Conservation (phyloP, 2,888 invertebrate genomes). For the Amphipyra berbera region DNA sequence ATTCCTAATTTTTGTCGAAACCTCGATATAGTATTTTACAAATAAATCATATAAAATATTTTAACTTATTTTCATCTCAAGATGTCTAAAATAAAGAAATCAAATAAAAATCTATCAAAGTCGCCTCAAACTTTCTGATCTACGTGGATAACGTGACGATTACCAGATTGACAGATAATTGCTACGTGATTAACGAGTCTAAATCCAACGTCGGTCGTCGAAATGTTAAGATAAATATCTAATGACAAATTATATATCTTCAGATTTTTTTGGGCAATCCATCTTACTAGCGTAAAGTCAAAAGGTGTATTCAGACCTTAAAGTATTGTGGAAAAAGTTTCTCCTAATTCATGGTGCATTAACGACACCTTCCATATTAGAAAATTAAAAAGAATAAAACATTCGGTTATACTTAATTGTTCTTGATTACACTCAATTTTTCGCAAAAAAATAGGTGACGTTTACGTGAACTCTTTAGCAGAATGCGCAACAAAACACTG, state of each 20-base stretch:
- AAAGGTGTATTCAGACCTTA: not conserved
- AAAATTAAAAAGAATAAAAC: not conserved
- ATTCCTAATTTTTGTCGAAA: too few relatives aligned
- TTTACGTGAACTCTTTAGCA: constrained; percentile 11
- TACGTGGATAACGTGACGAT: not conserved
- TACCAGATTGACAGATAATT: constrained; percentile 19
- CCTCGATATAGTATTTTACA: too few relatives aligned
- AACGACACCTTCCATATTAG: not conserved
- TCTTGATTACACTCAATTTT: not conserved
- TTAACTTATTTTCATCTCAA: too few relatives aligned
- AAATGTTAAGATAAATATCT: constrained; percentile 9
- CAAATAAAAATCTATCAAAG: not conserved
- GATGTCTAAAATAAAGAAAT: not conserved
- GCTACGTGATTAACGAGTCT: constrained; percentile 23
- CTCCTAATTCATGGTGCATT: not conserved
- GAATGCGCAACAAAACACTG: constrained; percentile 9
- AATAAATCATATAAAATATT: too few relatives aligned
- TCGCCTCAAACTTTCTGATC: not conserved
- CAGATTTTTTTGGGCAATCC: constrained; percentile 25
- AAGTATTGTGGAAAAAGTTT: not conserved
- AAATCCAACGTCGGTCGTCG: constrained; percentile 5
- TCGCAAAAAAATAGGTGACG: not conserved
- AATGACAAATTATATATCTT: constrained; percentile 11
- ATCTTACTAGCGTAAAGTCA: constrained; percentile 9
- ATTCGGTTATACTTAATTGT: too few relatives aligned